Conservation (phyloP, 1,140 invertebrate genomes). For the Phthorimaea operculella region DNA sequence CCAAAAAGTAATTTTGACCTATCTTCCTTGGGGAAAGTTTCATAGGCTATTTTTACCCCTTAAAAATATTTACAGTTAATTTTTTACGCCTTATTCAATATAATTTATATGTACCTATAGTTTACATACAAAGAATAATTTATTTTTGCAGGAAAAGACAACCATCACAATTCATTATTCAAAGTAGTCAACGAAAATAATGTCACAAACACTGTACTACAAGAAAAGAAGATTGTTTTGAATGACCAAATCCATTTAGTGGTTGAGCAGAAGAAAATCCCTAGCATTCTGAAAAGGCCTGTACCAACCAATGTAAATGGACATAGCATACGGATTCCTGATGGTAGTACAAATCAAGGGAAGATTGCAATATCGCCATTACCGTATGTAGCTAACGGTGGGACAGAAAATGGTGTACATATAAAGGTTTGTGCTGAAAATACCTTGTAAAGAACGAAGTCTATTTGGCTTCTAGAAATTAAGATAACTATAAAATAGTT, state of each 20-base stretch:
- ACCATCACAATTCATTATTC: conserved; percentile 36
- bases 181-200: conserved; percentile 54
- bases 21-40: no score
- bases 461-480: no score
- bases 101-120: not conserved
- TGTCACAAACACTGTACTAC: conserved; percentile 20
- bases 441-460: no score
- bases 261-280: conserved; percentile 37
- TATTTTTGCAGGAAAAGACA: conserved; percentile 26
- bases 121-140: not conserved
- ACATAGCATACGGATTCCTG: conserved; percentile 30
- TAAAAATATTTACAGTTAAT: no score
- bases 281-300: conserved; percentile 36
- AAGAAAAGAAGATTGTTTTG: conserved; percentile 21
- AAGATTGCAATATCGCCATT: conserved; percentile 43
- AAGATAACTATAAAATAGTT: no score
- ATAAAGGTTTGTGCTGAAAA: conserved; percentile 28
- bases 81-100: not conserved
- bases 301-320: conserved; percentile 17
- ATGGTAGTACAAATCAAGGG: conserved; percentile 34
- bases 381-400: conserved; percentile 25
- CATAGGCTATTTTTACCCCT: no score
- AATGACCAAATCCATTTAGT: conserved; percentile 27
- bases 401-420: conserved; percentile 27
- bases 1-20: no score